phyloP scores from a whole-genome alignment of 2,888 invertebrate genomes.

The Meteorus cinctellus region DNA sequence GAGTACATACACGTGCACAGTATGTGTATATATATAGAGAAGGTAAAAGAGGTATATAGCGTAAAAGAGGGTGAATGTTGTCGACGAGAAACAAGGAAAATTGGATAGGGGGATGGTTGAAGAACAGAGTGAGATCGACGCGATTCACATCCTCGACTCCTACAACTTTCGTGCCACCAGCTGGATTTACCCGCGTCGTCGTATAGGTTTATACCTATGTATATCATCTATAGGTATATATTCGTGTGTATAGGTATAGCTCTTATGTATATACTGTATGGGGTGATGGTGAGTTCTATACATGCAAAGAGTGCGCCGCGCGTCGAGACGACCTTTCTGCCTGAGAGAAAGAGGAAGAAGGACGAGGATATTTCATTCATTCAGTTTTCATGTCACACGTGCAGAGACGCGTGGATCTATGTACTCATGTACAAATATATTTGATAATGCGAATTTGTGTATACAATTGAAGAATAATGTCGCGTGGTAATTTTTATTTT shows the following conservation, averaged over 20 bases:
- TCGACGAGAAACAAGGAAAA: slow-evolving; percentile 32
- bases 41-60: background rate
- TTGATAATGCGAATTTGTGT: background rate
- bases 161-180: slow-evolving; percentile 68
- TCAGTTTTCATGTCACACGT: slow-evolving; percentile 47
- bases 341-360: slow-evolving; percentile 59
- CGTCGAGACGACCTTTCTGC: slow-evolving; percentile 54
- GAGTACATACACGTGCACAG: background rate
- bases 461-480: too few relatives aligned
- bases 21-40: background rate
- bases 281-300: slow-evolving; percentile 41
- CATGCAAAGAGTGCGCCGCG: slow-evolving; percentile 65
- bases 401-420: background rate
- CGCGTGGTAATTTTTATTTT: too few relatives aligned
- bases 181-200: slow-evolving; percentile 61
- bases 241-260: slow-evolving; percentile 31
- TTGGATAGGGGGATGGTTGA: slow-evolving; percentile 28
- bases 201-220: background rate
- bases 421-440: background rate
- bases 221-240: background rate
- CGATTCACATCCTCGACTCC: slow-evolving; percentile 55
- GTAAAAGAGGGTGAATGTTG: slow-evolving; percentile 18
- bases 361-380: slow-evolving; percentile 64
- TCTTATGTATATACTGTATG: slow-evolving; percentile 49
- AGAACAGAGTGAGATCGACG: slow-evolving; percentile 55